These are phyloP conservation scores for Helobdella robusta DNA, from an alignment of 2,888 invertebrate genomes.

Conservation along the genomic window DNA sequence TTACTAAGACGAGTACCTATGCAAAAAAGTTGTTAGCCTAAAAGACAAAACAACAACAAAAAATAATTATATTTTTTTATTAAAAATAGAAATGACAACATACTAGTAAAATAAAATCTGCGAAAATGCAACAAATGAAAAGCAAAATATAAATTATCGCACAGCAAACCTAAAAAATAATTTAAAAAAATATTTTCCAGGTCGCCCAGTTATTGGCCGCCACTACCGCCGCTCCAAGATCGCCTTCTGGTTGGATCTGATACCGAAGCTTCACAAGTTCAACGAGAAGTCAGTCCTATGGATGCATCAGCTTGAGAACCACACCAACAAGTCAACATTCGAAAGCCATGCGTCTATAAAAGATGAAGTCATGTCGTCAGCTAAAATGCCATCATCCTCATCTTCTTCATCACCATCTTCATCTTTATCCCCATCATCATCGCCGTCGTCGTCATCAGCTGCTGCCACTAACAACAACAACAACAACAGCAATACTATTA, in stretches of 20 bases:
- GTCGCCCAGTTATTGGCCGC: conserved; percentile 57
- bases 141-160: too few relatives aligned
- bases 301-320: conserved; percentile 72
- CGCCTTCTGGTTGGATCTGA: conserved; percentile 86
- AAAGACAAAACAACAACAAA: too few relatives aligned
- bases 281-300: conserved; percentile 71
- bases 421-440: neutral
- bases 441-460: neutral
- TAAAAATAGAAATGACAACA: too few relatives aligned
- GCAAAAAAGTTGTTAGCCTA: too few relatives aligned
- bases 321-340: conserved; percentile 75
- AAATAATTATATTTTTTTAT: too few relatives aligned
- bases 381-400: too few relatives aligned
- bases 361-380: neutral
- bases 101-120: too few relatives aligned
- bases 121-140: too few relatives aligned
- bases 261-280: conserved; percentile 74
- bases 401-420: neutral
- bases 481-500: neutral
- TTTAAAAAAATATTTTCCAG: too few relatives aligned
- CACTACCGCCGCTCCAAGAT: conserved; percentile 89
- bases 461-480: neutral
- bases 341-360: conserved; percentile 59
- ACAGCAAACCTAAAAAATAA: too few relatives aligned
- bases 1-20: too few relatives aligned